phyloP scores from a whole-genome alignment of 1,140 invertebrate species.

The Lasioglossum baleicum region DNA sequence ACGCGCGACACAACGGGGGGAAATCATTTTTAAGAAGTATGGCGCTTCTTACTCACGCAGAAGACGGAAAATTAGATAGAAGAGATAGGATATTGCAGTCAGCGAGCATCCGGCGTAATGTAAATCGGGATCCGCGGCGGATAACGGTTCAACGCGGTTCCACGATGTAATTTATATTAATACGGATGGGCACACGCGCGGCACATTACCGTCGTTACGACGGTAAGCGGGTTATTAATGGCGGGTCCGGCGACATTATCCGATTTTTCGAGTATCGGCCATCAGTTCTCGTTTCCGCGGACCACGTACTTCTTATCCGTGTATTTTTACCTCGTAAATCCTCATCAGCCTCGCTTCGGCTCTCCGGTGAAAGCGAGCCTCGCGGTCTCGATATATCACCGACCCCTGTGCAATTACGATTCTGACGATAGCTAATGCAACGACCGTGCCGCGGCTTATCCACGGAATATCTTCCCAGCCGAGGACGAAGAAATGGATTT shows the following conservation, averaged over 20 bases:
- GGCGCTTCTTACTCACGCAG: too few relatives aligned
- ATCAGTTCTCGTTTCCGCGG: conserved; percentile 38
- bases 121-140: conserved; percentile 6
- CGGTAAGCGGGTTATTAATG: conserved; percentile 29
- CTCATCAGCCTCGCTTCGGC: conserved; percentile 11
- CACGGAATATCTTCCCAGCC: background rate
- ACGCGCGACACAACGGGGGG: too few relatives aligned
- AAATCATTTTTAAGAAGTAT: too few relatives aligned
- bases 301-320: conserved; percentile 10
- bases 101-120: background rate
- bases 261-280: conserved; percentile 41
- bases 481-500: background rate
- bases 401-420: conserved; percentile 3
- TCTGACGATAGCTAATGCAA: background rate
- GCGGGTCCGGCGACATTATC: conserved; percentile 17
- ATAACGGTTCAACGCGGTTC: background rate
- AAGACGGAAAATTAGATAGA: background rate
- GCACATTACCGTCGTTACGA: conserved; percentile 33
- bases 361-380: conserved; percentile 13
- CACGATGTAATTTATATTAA: conserved; percentile 26
- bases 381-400: conserved; percentile 24
- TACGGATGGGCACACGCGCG: background rate
- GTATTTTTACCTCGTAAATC: conserved; percentile 41
- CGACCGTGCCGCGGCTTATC: background rate
- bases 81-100: background rate